phyloP scores from a whole-genome alignment of 2,113 vertebrate species.

The Colinus virginianus region DNA sequence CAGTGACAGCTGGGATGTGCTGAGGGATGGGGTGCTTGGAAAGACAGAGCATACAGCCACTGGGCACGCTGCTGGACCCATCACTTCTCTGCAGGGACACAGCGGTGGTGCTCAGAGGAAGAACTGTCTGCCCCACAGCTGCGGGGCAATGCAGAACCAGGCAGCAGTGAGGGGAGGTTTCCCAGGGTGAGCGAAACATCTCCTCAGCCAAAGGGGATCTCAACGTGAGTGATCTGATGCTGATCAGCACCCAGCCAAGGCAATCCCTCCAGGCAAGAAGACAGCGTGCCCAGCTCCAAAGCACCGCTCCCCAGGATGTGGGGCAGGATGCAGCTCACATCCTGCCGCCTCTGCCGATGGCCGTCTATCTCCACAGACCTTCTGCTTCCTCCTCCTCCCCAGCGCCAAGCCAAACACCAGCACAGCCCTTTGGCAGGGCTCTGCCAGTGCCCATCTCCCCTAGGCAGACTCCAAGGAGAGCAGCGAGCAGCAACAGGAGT shows the following conservation, averaged over 20 bases:
- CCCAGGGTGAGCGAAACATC: not conserved
- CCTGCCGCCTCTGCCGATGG: constrained; percentile 68
- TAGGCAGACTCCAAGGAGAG: not conserved
- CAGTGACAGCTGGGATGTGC: not conserved
- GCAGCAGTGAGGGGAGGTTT: not conserved
- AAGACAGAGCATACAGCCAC: not conserved
- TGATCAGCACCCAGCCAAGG: not conserved
- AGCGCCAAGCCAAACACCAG: constrained; percentile 76
- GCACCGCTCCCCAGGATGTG: not conserved
- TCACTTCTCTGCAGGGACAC: not conserved
- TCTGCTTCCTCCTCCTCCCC: constrained; percentile 79
- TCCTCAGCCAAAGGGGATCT: not conserved
- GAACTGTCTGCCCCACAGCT: not conserved
- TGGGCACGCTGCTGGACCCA: not conserved
- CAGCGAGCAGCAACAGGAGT: not conserved
- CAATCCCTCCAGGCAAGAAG: not conserved
- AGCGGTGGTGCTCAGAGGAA: not conserved
- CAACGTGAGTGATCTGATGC: rapidly evolving
- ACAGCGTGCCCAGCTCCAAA: not conserved
- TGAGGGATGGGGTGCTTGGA: not conserved
- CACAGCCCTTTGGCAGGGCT: not conserved
- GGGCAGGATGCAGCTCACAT: constrained; percentile 73
- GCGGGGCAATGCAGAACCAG: not conserved
- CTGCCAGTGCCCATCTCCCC: not conserved
- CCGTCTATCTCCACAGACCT: constrained; percentile 76